Conservation (phyloP, 2,113 vertebrate species). For the Progne subis region DNA sequence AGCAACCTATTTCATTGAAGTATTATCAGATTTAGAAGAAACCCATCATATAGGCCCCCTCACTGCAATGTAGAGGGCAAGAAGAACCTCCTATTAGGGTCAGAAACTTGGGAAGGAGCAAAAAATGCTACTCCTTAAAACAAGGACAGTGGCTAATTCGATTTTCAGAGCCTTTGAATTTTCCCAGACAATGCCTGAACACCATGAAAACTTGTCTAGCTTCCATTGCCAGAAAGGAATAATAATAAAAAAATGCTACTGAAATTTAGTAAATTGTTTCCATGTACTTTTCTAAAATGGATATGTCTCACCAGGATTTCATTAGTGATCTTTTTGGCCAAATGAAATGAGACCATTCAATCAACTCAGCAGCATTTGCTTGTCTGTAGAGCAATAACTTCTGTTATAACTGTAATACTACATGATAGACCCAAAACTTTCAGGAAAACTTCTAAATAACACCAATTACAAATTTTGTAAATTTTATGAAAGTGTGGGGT, state of each 20-base stretch:
- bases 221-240: neutral
- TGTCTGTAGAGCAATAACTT: neutral
- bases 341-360: slow-evolving; percentile 5
- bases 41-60: neutral
- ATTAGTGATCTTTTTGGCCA: neutral
- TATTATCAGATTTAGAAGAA: neutral
- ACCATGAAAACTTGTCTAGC: neutral
- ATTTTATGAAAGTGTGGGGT: neutral
- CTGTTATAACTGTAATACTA: neutral
- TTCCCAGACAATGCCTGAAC: slow-evolving; percentile 4
- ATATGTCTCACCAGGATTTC: neutral
- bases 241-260: neutral
- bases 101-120: neutral
- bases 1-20: neutral
- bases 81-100: neutral
- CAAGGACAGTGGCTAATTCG: neutral
- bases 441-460: neutral
- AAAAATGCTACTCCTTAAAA: neutral
- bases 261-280: slow-evolving; percentile 37
- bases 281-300: slow-evolving; percentile 9
- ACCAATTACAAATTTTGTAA: neutral
- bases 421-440: neutral
- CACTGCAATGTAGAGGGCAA: neutral
- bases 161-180: slow-evolving; percentile 13
- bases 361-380: neutral